Conservation (phyloP, 2,797 vertebrate genomes). For the Falco novaeseelandiae region DNA sequence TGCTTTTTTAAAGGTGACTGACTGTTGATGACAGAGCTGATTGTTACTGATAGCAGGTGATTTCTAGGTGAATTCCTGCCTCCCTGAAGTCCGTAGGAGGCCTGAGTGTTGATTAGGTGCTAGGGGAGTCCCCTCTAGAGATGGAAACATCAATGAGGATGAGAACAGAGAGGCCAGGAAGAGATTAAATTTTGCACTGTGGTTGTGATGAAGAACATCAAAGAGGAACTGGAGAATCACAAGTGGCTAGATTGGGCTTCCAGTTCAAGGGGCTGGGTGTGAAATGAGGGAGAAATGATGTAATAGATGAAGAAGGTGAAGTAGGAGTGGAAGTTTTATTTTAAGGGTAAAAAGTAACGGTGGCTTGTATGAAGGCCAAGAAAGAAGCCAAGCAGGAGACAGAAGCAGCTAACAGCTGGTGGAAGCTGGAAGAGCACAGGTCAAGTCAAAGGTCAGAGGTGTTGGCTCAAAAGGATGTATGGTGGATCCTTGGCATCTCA, state of each 20-base stretch:
- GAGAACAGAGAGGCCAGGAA: constrained; percentile 10
- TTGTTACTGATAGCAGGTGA: constrained; percentile 34
- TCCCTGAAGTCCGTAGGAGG: constrained; percentile 29
- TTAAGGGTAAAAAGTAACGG: background rate
- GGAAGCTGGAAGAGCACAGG: background rate
- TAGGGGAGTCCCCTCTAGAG: constrained; percentile 35
- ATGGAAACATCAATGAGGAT: constrained; percentile 27
- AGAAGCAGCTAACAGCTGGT: background rate
- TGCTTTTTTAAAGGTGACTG: background rate
- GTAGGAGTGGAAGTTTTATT: background rate
- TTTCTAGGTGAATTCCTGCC: constrained; percentile 68
- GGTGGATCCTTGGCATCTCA: background rate
- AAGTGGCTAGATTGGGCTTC: background rate
- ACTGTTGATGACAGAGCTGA: constrained; percentile 37
- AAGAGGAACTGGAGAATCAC: constrained; percentile 1
- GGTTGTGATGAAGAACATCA: background rate
- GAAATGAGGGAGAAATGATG: background rate
- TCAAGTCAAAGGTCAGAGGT: background rate
- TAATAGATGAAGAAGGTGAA: background rate
- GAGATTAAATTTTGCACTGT: background rate
- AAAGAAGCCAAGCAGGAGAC: background rate
- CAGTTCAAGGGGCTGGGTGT: background rate
- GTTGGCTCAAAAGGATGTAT: background rate
- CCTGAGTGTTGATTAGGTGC: constrained; percentile 15
- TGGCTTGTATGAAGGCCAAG: background rate